These are phyloP conservation scores for Alosa alosa DNA, from an alignment of 2,113 vertebrate genomes.

Conservation along the genomic window DNA sequence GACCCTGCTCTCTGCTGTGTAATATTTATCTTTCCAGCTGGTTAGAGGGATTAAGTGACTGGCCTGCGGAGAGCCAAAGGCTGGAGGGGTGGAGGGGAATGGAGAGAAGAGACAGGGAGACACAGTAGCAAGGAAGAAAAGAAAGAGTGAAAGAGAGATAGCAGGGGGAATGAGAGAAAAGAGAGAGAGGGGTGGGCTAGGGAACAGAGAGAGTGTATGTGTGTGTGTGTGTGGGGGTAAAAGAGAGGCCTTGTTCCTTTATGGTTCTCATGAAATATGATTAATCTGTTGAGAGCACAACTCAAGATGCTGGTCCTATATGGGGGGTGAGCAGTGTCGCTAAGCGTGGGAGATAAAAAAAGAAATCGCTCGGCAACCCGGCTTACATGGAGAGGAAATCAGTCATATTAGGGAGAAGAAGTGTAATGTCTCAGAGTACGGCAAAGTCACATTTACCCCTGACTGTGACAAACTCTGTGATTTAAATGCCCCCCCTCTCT, in stretches of 20 bases:
- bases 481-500: slow-evolving; percentile 50
- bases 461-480: slow-evolving; percentile 58
- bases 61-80: slow-evolving; percentile 47
- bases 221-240: not conserved
- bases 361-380: not conserved
- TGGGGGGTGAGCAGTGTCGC: not conserved
- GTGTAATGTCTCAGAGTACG: slow-evolving; percentile 39
- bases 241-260: not conserved
- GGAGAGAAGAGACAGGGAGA: slow-evolving; percentile 31
- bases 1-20: slow-evolving; percentile 65
- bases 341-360: not conserved
- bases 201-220: not conserved
- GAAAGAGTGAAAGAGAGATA: slow-evolving; percentile 1
- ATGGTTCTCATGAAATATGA: slow-evolving; percentile 6
- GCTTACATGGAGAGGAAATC: slow-evolving; percentile 30
- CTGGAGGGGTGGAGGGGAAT: not conserved
- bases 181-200: not conserved
- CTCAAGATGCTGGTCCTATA: not conserved
- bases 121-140: not conserved
- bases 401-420: slow-evolving; percentile 47
- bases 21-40: slow-evolving; percentile 76
- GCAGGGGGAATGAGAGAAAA: slow-evolving; percentile 1
- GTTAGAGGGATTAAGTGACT: slow-evolving; percentile 73
- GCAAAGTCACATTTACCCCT: slow-evolving; percentile 69
- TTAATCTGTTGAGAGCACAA: slow-evolving; percentile 9